Percentiles rank a stretch among this genome's conserved stretches.
Evolutionary conservation across 2,797 vertebrate genomes (phyloP).

Genomic region (Adrianichthys oophorus): DNA sequence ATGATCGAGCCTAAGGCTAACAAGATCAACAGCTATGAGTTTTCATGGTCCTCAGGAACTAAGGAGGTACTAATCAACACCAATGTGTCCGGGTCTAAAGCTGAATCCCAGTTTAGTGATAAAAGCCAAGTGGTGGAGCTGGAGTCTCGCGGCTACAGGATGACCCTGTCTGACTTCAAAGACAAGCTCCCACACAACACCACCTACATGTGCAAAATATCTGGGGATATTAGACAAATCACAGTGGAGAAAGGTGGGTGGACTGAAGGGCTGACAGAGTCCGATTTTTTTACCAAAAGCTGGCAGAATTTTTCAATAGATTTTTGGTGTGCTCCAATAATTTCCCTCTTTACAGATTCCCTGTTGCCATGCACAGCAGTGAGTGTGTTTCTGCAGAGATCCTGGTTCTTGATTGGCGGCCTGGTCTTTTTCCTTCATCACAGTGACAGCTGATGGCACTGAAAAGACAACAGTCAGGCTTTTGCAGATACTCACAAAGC

Average conservation of each 20-base stretch:
- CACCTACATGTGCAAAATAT: conserved; percentile 78
- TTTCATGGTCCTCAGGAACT: conserved; percentile 72
- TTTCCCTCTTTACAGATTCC: conserved; percentile 58
- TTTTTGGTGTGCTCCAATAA: conserved; percentile 4
- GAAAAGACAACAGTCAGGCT: conserved; percentile 13
- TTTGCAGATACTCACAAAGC: conserved; percentile 3
- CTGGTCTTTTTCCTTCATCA: conserved; percentile 59
- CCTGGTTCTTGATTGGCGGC: conserved; percentile 57
- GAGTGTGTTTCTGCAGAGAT: conserved; percentile 68
- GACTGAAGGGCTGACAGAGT: neutral
- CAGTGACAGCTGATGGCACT: conserved; percentile 27
- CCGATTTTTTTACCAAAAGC: too few species aligned
- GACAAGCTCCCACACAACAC: conserved; percentile 67
- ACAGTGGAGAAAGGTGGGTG: conserved; percentile 65
- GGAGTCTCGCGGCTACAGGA: conserved; percentile 62
- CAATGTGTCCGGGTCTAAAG: conserved; percentile 71
- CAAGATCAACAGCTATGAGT: conserved; percentile 71
- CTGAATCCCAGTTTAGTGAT: conserved; percentile 58
- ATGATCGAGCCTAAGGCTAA: conserved; percentile 40
- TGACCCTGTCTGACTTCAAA: conserved; percentile 63
- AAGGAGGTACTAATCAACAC: conserved; percentile 74
- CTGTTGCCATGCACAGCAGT: conserved; percentile 72
- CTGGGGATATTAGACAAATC: conserved; percentile 25
- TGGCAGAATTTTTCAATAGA: too few species aligned
- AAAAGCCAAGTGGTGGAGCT: conserved; percentile 64